A percentile compares a stretch with the other conserved stretches of the same genome.
These are phyloP conservation scores for Stictonetta naevosa DNA, from an alignment of 2,113 vertebrate species.

Conservation along the genomic window DNA sequence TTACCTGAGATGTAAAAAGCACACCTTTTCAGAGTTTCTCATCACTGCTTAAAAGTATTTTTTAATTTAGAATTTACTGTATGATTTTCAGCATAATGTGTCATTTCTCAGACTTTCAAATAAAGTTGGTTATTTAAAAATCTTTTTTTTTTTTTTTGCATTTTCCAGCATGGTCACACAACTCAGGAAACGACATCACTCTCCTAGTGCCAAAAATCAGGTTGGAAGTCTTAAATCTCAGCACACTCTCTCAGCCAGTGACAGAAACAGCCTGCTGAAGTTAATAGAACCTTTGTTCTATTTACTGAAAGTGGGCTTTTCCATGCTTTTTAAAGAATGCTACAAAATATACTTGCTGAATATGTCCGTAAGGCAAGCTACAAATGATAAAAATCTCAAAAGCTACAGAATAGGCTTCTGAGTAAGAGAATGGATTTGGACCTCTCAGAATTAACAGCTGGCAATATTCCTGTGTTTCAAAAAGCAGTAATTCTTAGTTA, in stretches of 20 bases:
- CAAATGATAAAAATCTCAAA: not conserved
- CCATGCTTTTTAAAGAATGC: not conserved
- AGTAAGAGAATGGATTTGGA: not conserved
- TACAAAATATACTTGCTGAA: not conserved
- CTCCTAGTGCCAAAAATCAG: not conserved
- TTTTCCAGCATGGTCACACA: not conserved
- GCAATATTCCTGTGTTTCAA: not conserved
- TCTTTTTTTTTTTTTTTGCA: not conserved
- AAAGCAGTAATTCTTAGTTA: not conserved
- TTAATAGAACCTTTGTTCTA: conserved; percentile 40
- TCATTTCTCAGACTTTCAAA: not conserved
- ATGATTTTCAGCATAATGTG: not conserved
- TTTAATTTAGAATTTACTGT: not conserved
- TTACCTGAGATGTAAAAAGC: not conserved
- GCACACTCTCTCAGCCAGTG: not conserved
- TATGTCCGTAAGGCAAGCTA: not conserved
- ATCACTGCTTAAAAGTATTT: not conserved
- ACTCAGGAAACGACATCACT: conserved; percentile 32
- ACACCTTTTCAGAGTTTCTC: not conserved
- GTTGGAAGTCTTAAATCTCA: conserved; percentile 46
- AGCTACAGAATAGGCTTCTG: not conserved
- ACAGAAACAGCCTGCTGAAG: not conserved
- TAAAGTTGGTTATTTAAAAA: conserved; percentile 5
- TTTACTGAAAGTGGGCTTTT: not conserved
- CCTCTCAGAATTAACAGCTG: not conserved